Percentiles rank a stretch among this genome's conserved stretches.
Evolutionary conservation across 1,140 invertebrate species (phyloP).

Genomic region (Thrips palmi): DNA sequence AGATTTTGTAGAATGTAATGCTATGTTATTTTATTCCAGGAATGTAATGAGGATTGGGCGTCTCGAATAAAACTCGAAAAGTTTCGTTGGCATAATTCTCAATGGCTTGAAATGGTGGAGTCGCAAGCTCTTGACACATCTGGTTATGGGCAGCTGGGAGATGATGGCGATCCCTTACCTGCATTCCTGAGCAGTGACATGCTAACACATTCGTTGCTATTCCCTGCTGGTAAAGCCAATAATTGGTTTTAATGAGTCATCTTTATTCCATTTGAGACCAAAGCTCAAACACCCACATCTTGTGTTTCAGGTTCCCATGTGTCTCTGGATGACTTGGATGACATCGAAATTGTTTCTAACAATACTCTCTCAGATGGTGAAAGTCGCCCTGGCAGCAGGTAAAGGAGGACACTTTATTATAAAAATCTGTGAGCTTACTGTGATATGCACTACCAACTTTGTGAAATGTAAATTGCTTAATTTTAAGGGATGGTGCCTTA

Average conservation of each 20-base stretch:
- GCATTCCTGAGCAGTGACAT: constrained; percentile 53
- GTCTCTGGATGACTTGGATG: constrained; percentile 25
- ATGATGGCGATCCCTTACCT: constrained; percentile 32
- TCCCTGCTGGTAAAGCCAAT: constrained; percentile 33
- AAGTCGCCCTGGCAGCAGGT: constrained; percentile 29
- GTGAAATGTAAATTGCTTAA: too few relatives aligned
- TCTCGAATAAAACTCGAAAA: constrained; percentile 83
- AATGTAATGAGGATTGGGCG: constrained; percentile 79
- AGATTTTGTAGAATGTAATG: too few relatives aligned
- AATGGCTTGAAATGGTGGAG: constrained; percentile 94
- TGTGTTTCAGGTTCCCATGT: constrained; percentile 21
- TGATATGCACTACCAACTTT: too few relatives aligned
- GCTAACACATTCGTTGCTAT: constrained; percentile 44
- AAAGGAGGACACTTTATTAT: too few relatives aligned
- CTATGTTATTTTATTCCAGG: constrained; percentile 27
- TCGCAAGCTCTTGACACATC: constrained; percentile 31
- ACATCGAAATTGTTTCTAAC: constrained; percentile 25
- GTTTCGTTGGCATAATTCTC: constrained; percentile 89
- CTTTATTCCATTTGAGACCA: constrained; percentile 7
- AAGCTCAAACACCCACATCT: not conserved
- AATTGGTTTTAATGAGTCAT: constrained; percentile 7
- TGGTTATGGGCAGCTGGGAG: constrained; percentile 31
- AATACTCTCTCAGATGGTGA: constrained; percentile 25
- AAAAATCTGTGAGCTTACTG: too few relatives aligned
- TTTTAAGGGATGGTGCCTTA: too few relatives aligned